Evolutionary conservation across 2,888 invertebrate genomes (phyloP).

Genomic region (Antheraea yamamai): DNA sequence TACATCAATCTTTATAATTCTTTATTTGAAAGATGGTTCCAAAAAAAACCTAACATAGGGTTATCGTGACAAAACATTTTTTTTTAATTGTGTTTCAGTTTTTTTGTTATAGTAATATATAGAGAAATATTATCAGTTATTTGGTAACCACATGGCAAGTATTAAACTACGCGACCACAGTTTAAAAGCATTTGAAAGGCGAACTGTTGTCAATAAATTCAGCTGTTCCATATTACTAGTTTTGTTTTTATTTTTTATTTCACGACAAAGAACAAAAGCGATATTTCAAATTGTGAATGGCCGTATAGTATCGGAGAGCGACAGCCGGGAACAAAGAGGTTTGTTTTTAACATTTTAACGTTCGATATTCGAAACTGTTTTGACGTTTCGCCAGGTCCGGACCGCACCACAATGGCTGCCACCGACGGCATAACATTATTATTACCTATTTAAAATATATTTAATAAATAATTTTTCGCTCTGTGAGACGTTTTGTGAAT

Average conservation of each 20-base stretch:
- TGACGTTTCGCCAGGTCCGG: constrained; percentile 43
- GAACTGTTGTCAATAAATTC: background rate
- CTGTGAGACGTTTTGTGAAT: background rate
- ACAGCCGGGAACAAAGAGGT: constrained; percentile 48
- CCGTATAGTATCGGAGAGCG: constrained; percentile 28
- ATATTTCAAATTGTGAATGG: constrained; percentile 48
- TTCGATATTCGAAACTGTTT: constrained; percentile 61
- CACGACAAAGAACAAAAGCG: constrained; percentile 69
- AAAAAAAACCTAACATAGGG: background rate
- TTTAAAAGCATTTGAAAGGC: background rate
- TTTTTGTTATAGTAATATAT: background rate
- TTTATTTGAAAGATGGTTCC: constrained; percentile 8
- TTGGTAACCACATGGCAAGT: no score
- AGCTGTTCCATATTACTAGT: background rate
- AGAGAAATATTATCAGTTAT: no score
- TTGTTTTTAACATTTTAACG: constrained; percentile 41
- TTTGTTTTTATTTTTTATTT: constrained; percentile 27
- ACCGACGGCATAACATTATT: background rate
- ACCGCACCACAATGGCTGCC: constrained; percentile 14
- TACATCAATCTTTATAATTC: constrained; percentile 3
- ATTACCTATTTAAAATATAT: background rate
- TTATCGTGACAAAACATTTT: background rate
- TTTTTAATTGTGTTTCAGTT: background rate
- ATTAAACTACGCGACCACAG: background rate
- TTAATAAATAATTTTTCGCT: background rate